Percentiles rank a stretch among this genome's conserved stretches.
Evolutionary conservation across 2,113 vertebrate species (phyloP).

Genomic region (Poecile atricapillus): DNA sequence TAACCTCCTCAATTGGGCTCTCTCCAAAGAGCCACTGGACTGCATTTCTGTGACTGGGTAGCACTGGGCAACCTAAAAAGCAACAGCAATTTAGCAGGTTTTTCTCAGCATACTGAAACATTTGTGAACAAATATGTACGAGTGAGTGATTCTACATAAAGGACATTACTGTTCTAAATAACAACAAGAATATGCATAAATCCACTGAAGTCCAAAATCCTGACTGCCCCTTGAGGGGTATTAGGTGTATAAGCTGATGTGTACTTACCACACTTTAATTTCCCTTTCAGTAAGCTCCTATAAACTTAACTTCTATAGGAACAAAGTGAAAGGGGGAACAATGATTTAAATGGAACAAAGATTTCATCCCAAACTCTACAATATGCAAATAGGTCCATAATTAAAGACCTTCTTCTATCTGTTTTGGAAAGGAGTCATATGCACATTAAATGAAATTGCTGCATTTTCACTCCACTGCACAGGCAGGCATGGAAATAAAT

Average conservation of each 20-base stretch:
- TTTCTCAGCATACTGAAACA: not conserved
- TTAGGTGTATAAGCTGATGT: not conserved
- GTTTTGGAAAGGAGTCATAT: not conserved
- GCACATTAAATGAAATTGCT: not conserved
- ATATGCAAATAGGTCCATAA: not conserved
- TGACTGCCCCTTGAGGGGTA: not conserved
- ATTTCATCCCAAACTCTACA: not conserved
- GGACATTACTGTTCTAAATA: not conserved
- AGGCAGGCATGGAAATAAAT: not conserved
- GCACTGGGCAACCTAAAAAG: constrained; percentile 70
- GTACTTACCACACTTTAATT: not conserved
- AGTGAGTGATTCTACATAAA: not conserved
- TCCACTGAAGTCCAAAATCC: not conserved
- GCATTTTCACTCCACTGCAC: not conserved
- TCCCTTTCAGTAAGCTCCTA: not conserved
- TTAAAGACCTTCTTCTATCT: not conserved
- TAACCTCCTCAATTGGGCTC: constrained; percentile 59
- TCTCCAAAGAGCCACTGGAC: constrained; percentile 77
- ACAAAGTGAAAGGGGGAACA: not conserved
- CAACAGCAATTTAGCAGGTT: not conserved
- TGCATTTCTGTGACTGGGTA: constrained; percentile 63
- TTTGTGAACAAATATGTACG: not conserved
- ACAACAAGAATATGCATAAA: not conserved
- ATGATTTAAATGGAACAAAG: not conserved
- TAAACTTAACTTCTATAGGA: not conserved